Conservation (phyloP, 2,888 invertebrate genomes). For the Linnaemya tessellans region DNA sequence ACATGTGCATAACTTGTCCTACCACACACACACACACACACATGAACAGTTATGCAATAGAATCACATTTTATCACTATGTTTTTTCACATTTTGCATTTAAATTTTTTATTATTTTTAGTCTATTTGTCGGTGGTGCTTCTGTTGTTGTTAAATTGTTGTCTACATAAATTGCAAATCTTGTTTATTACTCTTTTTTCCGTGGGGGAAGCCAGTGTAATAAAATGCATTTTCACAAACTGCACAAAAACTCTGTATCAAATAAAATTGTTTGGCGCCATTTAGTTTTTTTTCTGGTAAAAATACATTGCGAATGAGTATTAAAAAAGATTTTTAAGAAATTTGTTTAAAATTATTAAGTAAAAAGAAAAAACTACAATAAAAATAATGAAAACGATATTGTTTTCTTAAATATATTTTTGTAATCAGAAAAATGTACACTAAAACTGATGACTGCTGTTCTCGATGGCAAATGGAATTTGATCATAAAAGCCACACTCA, state of each 20-base stretch:
- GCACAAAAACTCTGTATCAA: conserved; percentile 26
- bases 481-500: background rate
- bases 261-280: conserved; percentile 61
- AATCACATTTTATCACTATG: conserved; percentile 58
- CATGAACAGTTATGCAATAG: conserved; percentile 11
- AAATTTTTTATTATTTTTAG: conserved; percentile 44
- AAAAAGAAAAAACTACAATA: background rate
- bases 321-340: conserved; percentile 8
- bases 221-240: conserved; percentile 69
- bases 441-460: conserved; percentile 14
- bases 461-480: background rate
- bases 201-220: conserved; percentile 50
- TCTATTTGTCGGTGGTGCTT: conserved; percentile 8
- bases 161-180: conserved; percentile 5
- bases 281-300: conserved; percentile 42
- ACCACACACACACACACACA: no score
- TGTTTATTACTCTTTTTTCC: background rate
- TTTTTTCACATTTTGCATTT: background rate
- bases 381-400: conserved; percentile 27
- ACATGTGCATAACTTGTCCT: no score
- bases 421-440: background rate
- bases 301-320: background rate
- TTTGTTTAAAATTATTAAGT: conserved; percentile 31
- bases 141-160: conserved; percentile 28
- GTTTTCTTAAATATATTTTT: conserved; percentile 5